Evolutionary conservation across 2,888 invertebrate genomes (phyloP).

Genomic region (Automeris io): DNA sequence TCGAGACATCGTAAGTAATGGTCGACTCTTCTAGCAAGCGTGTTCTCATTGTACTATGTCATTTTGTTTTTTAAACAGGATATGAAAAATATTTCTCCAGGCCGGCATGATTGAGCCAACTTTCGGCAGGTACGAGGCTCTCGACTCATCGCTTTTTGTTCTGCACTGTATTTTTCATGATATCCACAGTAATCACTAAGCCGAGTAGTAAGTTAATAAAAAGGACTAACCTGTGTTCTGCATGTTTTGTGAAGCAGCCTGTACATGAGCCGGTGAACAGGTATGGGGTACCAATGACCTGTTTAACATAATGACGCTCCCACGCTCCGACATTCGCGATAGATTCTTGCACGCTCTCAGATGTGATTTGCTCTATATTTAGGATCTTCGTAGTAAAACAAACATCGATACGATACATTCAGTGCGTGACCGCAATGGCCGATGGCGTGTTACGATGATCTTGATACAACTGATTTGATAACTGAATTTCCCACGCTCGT

Average conservation of each 20-base stretch:
- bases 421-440: conserved; percentile 45
- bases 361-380: conserved; percentile 76
- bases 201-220: no score
- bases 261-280: conserved; percentile 47
- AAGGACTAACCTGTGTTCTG: background rate
- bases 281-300: conserved; percentile 73
- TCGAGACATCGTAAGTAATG: no score
- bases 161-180: no score
- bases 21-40: no score
- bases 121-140: no score
- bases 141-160: no score
- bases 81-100: no score
- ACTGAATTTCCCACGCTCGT: conserved; percentile 50
- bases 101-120: no score
- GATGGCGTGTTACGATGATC: conserved; percentile 27
- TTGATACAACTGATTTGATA: conserved; percentile 26
- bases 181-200: no score
- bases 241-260: conserved; percentile 30
- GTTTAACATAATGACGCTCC: conserved; percentile 69
- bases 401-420: conserved; percentile 59
- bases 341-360: conserved; percentile 73
- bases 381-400: conserved; percentile 68
- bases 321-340: conserved; percentile 65
- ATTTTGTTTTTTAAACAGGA: no score
- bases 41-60: no score